Evolutionary conservation across 92 coral and sea anemone genomes (phyloP).

Genomic region (Porites rus): DNA sequence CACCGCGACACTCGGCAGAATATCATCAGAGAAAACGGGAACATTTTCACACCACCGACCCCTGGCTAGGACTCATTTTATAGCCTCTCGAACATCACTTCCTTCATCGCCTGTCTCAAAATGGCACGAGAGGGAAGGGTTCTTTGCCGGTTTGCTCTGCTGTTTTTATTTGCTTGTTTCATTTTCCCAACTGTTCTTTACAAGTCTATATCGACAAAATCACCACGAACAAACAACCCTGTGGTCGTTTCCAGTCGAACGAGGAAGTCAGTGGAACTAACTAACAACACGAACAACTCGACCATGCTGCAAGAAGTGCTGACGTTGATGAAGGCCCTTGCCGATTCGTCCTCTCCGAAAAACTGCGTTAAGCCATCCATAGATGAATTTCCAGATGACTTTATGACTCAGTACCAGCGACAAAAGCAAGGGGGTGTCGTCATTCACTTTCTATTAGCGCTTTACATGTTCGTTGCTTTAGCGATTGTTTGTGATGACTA

Average conservation of each 20-base stretch:
- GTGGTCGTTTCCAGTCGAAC: constrained; percentile 4
- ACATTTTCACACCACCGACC: neutral
- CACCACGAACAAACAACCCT: neutral
- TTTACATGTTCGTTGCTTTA: constrained; percentile 79
- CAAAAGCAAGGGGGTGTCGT: constrained; percentile 64
- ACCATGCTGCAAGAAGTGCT: neutral
- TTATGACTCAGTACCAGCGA: constrained; percentile 77
- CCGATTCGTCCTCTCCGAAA: neutral
- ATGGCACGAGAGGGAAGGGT: constrained; percentile 19
- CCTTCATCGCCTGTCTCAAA: neutral
- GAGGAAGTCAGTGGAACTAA: constrained; percentile 16
- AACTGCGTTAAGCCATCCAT: constrained; percentile 90
- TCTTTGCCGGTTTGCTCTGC: constrained; percentile 34
- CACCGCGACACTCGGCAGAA: too few species aligned
- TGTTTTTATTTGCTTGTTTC: constrained; percentile 57
- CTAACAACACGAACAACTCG: neutral
- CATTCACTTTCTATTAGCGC: constrained; percentile 60
- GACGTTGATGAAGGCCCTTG: neutral
- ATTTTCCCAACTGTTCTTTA: constrained; percentile 67
- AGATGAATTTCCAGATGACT: constrained; percentile 78
- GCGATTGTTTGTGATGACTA: constrained; percentile 81
- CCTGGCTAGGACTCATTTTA: neutral
- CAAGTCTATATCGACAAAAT: constrained; percentile 20
- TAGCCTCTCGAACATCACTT: neutral
- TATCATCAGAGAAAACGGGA: too few species aligned